Evolutionary conservation across 2,888 invertebrate genomes (phyloP), one percentile per base, ranked within the genome.

Genomic region (Lycia hirtaria): DNA sequence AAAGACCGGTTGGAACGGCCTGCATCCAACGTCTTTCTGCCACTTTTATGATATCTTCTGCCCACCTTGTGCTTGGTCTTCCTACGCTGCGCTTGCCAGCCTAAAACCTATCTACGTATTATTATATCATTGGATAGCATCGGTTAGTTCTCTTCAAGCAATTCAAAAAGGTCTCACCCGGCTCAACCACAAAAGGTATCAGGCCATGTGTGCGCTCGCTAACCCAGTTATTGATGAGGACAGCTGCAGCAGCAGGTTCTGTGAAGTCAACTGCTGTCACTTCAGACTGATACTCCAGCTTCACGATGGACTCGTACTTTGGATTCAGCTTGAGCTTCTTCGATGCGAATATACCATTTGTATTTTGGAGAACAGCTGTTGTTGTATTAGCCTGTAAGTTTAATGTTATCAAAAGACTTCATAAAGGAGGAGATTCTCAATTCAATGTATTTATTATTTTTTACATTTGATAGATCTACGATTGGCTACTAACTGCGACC

Each of bases 181-280:
- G 76, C 22, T 91, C 87, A 10, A 95, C 76, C 53, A 95, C 78
- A 12, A 80, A 72, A 0, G 87, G 80, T 47, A 96, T 94, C 5
- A 92, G 79, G 7, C 94, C 93, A 14, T 86, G 83, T 0, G 95
- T 96, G 12, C 85, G 83, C 0, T 81, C 72, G 3, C 75, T 82
- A 3, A 94, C 93, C 95, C 95, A 96, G 3, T 76, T 72, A 69
- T 96, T 96, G 24, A 96, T 94, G 0, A 65, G 56, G 2, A 78
- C 65, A 0, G 92, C 87, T 0, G 94, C 83, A 5, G 59, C 62
- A 0, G 68, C 64, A 0, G 89, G 64, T 52, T 94, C 80, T 0
- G 59, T 66, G 65, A 94, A 95, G 76, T 95, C 89, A 0, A 94
- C 61, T 3, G 73, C 69, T 4, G 78, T 71, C 0, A 94, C 67